A percentile compares a stretch with the other conserved stretches of the same genome.
Conservation (phyloP, 2,888 invertebrate species). For the Protonemura montana region DNA sequence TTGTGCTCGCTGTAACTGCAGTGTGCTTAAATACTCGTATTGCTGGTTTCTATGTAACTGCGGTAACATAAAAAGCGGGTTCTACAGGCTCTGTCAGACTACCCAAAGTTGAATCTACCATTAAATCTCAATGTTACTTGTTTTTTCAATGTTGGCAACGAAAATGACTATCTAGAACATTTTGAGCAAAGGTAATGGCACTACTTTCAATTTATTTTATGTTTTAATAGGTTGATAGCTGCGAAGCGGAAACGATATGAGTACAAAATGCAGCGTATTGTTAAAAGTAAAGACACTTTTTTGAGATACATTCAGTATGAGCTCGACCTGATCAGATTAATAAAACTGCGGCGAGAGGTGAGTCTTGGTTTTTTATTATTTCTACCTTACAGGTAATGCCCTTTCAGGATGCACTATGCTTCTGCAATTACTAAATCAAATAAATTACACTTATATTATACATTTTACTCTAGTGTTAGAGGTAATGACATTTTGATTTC, state of each 20-base stretch:
- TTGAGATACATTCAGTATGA: slow-evolving; percentile 76
- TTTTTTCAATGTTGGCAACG: too few species aligned
- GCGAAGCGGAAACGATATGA: slow-evolving; percentile 76
- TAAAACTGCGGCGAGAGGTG: slow-evolving; percentile 68
- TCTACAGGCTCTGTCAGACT: too few species aligned
- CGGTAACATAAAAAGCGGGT: neutral
- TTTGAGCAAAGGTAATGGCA: too few species aligned
- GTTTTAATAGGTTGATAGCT: slow-evolving; percentile 67
- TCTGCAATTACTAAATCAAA: neutral
- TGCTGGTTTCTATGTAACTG: neutral
- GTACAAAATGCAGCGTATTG: slow-evolving; percentile 73
- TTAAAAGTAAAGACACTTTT: slow-evolving; percentile 75
- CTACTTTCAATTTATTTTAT: neutral
- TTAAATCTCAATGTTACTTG: too few species aligned
- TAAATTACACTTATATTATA: slow-evolving; percentile 29
- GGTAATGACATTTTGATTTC: slow-evolving; percentile 14
- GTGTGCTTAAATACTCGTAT: slow-evolving; percentile 19
- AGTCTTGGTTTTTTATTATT: slow-evolving; percentile 39
- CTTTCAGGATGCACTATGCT: too few species aligned
- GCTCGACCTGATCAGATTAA: slow-evolving; percentile 70
- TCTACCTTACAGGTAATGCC: too few species aligned
- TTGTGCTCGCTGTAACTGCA: neutral
- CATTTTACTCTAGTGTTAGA: slow-evolving; percentile 37
- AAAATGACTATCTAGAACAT: too few species aligned
- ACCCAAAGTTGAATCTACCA: too few species aligned